phyloP scores from a whole-genome alignment of 1,140 invertebrate species.

The Zaprionus ghesquierei region DNA sequence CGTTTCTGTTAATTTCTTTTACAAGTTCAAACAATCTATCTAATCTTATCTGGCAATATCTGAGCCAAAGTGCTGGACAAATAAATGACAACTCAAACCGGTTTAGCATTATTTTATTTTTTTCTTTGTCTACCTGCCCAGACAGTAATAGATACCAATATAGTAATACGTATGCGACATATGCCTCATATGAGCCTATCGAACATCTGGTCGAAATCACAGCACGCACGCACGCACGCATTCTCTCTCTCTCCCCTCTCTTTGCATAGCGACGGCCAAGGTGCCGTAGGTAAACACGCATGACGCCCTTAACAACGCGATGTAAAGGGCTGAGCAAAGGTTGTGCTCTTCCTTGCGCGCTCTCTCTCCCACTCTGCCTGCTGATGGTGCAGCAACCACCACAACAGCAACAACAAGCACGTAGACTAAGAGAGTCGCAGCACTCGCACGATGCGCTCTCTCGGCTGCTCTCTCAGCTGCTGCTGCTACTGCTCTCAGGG shows the following conservation, averaged over 20 bases:
- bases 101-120: not conserved
- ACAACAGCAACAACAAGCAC: not conserved
- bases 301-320: slow-evolving; percentile 18
- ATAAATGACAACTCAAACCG: not conserved
- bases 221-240: slow-evolving; percentile 24
- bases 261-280: not conserved
- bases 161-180: not conserved
- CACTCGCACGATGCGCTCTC: not conserved
- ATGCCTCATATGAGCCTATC: not conserved
- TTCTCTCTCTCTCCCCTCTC: not conserved
- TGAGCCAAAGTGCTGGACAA: not conserved
- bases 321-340: slow-evolving; percentile 9
- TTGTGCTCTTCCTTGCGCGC: not conserved
- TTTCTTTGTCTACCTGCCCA: not conserved
- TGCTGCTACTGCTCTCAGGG: not conserved
- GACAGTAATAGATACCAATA: not conserved
- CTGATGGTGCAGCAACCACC: slow-evolving; percentile 30
- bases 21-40: not conserved
- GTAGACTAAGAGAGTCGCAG: not conserved
- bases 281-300: slow-evolving; percentile 25
- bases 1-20: not conserved
- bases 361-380: not conserved
- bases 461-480: not conserved
- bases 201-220: slow-evolving; percentile 61
- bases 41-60: not conserved